Evolutionary conservation across 2,797 vertebrate species (phyloP), one percentile per base, ranked within the genome.

Genomic region (Diceros bicornis): DNA sequence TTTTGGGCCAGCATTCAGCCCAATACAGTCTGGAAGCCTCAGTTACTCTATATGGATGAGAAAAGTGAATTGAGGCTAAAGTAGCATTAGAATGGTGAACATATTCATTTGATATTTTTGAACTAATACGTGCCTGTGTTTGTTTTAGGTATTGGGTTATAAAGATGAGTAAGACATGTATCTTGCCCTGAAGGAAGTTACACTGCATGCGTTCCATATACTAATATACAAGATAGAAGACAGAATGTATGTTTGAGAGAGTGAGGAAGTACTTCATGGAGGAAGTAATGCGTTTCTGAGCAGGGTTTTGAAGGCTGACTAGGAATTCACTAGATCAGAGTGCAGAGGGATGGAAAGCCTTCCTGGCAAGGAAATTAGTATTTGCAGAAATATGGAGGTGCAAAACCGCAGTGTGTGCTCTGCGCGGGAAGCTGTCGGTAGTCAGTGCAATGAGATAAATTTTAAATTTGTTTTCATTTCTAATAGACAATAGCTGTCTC

Each of bases 41-140:
- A 50, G 57, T 75, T 96, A 96, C 6, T 71, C 16, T 89, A 50
- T 84, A 74, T 41, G 47, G 74, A 87, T 59, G 13, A 72, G 55
- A 94, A 81, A 84, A 66, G 50, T 89, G 13, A 94, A 66, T 94
- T 14, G n/a, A 72, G 16, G n/a, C 32, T 85, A 72, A 87, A 59
- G 17, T 47, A 64, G 57, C 59, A 57, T 94, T 89, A 81, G 68
- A 71, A 61, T 90, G 64, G 29, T 82, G n/a, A 91, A 32, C n/a
- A 10, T 79, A 66, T 37, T 81, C 9, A 47, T 82, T 87, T 69
- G 3, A 34, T 89, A 82, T 61, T 93, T 96, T 96, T 96, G 82
- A n/a, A 6, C 44, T 89, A 72, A 57, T 90, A 84, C 62, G 37
- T 87, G 8, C 20, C 44, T 93, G 11, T 93, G 52, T 47, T 77